phyloP scores from a whole-genome alignment of 2,113 vertebrate genomes.

The Halcyon senegalensis region DNA sequence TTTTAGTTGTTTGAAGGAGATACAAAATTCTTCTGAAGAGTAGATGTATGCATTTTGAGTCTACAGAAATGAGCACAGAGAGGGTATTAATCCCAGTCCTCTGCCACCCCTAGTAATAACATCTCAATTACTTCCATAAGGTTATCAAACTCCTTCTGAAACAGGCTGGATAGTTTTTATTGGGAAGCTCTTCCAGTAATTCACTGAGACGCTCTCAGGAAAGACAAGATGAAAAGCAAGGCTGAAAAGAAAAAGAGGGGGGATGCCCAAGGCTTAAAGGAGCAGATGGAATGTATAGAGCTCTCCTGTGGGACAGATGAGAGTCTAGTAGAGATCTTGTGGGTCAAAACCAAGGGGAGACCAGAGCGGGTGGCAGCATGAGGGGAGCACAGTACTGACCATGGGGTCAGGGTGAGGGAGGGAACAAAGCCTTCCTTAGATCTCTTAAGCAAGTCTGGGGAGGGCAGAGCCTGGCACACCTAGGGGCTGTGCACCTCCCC shows the following conservation, averaged over 20 bases:
- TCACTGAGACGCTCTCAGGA: not conserved
- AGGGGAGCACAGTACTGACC: not conserved
- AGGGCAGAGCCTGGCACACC: not conserved
- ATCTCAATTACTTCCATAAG: not conserved
- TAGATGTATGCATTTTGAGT: not conserved
- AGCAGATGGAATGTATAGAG: not conserved
- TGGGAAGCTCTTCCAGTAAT: not conserved
- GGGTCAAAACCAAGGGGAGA: not conserved
- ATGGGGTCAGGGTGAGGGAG: not conserved
- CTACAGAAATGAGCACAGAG: not conserved
- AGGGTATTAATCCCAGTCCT: not conserved
- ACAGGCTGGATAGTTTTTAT: not conserved
- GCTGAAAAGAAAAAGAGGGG: not conserved
- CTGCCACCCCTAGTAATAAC: not conserved
- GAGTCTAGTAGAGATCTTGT: not conserved
- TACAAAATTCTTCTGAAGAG: not conserved
- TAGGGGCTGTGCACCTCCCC: not conserved
- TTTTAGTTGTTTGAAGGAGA: not conserved
- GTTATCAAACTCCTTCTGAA: not conserved
- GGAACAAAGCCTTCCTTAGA: not conserved
- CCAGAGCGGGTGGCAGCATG: not conserved
- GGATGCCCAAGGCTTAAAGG: not conserved
- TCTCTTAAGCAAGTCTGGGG: accelerated
- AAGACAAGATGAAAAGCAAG: not conserved
- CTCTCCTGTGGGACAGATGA: not conserved